Evolutionary conservation across 1,140 invertebrate genomes (phyloP), one percentile per base, ranked within the genome.

Genomic region (Eurosta solidaginis): DNA sequence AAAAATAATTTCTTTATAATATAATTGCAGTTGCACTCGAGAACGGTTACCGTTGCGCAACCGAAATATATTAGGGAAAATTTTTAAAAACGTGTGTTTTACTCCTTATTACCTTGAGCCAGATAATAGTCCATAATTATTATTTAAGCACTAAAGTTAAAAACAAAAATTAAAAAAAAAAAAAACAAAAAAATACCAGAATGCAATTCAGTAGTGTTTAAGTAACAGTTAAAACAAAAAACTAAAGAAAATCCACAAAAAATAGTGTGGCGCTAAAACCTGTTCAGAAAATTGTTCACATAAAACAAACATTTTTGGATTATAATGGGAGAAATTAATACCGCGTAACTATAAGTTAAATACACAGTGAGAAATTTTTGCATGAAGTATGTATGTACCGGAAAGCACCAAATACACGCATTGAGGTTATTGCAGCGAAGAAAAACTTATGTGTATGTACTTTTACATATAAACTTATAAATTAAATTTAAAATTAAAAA

Each of bases 181-280:
- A 40, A 40, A 42, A 78, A 2, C 79, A 82, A 54, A 77, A 78
- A 74, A 76, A 54, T 73, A 29, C 77, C 36, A 76, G 33, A 74
- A 75, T 74, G 59, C 59, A 68, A 78, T 75, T 45, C 45, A 75
- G 27, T 75, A 75, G 73, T 7, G 22, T 75, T 47, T 75, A 68
- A 68, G 52, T 45, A 75, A 75, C 45, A 75, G 45, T 75, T 75
- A 75, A 47, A 75, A 17, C 22, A 74, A 74, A 22, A 2, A 45
- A 20, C 17, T 25, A 74, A 42, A 20, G 14, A 73, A 68, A 25
- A 25, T 6, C 27, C 3, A 29, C 7, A 22, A 22, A 68, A 68
- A 59, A 59, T n/a, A n/a, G n/a, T n/a, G n/a, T n/a, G 54, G 54
- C 54, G 54, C 29, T 59, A 33, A 59, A n/a, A 29, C 59, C 59